These are phyloP conservation scores for Eremophila alpestris DNA, from an alignment of 2,797 vertebrate genomes.

Conservation along the genomic window DNA sequence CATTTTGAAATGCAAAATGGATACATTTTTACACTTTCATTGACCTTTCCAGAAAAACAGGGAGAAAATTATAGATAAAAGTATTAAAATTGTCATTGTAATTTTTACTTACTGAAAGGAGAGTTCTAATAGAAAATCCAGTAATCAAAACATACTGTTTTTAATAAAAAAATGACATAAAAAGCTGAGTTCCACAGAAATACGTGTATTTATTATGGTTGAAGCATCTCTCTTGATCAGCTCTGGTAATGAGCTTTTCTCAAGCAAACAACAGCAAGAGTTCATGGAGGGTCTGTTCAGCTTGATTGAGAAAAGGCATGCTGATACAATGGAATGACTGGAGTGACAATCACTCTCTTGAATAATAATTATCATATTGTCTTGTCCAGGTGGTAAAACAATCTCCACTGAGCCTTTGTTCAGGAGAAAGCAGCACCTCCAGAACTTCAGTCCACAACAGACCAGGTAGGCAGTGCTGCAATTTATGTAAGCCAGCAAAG, in stretches of 20 bases:
- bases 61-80: not conserved
- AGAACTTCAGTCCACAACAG: not conserved
- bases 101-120: not conserved
- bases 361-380: not conserved
- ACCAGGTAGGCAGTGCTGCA: not conserved
- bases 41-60: not conserved
- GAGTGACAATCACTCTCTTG: not conserved
- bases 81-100: not conserved
- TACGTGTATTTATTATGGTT: accelerated
- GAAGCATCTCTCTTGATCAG: not conserved
- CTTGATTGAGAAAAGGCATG: not conserved
- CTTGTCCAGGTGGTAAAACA: not conserved
- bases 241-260: not conserved
- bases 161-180: not conserved
- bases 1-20: not conserved
- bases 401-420: not conserved
- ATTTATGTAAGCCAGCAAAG: not conserved
- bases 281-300: not conserved
- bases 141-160: not conserved
- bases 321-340: not conserved
- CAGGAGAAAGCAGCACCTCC: not conserved
- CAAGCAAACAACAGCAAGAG: not conserved
- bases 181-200: not conserved
- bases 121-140: not conserved
- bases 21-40: not conserved